Evolutionary conservation across 2,113 vertebrate species (phyloP).

Genomic region (Bos taurus): DNA sequence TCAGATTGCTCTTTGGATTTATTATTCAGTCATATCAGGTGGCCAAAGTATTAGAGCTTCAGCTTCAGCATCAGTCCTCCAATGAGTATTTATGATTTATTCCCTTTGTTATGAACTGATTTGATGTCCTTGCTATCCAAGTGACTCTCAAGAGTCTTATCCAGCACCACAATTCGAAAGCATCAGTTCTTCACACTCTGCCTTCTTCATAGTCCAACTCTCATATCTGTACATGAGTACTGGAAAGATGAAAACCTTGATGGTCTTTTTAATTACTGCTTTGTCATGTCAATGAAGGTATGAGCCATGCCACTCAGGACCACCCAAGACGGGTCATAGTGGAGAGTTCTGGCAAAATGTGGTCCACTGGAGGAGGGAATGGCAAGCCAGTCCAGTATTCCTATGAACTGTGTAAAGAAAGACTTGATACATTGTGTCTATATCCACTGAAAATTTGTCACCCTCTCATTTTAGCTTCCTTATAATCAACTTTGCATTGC

Average conservation of each 20-base stretch:
- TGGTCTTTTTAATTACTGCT: neutral
- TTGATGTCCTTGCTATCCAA: neutral
- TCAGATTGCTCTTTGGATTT: neutral
- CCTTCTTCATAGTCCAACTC: neutral
- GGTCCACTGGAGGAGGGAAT: neutral
- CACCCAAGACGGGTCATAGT: neutral
- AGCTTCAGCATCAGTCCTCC: neutral
- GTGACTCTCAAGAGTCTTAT: neutral
- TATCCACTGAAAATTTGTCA: neutral
- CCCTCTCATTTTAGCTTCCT: neutral
- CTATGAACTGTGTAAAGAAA: neutral
- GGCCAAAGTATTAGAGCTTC: neutral
- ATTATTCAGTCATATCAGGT: neutral
- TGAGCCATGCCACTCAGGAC: fast-evolving
- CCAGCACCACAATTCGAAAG: neutral
- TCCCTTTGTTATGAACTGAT: neutral
- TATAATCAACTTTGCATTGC: neutral
- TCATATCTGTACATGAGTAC: neutral
- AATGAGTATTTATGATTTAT: neutral
- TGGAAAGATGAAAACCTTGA: neutral
- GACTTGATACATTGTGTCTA: neutral
- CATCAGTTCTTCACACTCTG: neutral
- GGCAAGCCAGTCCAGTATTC: neutral
- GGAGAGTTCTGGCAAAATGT: neutral
- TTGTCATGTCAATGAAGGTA: neutral